Evolutionary conservation across 2,888 invertebrate species (phyloP).

Genomic region (Apamea epomidion): DNA sequence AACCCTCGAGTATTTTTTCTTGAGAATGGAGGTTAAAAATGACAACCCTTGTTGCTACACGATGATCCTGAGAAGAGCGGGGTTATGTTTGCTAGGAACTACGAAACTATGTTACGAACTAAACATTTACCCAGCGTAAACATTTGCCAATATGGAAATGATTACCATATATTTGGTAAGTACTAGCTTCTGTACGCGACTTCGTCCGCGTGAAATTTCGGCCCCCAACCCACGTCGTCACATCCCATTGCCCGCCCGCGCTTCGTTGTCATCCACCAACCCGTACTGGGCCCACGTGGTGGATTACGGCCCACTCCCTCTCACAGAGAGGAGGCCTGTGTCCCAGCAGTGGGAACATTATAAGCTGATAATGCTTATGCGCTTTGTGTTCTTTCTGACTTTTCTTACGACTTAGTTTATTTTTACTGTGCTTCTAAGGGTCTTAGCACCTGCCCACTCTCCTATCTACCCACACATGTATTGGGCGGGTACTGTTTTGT

Average conservation of each 20-base stretch:
- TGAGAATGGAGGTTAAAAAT: neutral
- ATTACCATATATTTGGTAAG: neutral
- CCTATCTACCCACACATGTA: too few relatives aligned
- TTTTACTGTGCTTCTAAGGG: too few relatives aligned
- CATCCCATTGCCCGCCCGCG: neutral
- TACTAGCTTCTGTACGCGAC: neutral
- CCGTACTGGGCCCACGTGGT: too few relatives aligned
- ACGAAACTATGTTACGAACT: neutral
- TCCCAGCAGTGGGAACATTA: too few relatives aligned
- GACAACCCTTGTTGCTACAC: neutral
- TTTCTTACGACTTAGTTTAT: too few relatives aligned
- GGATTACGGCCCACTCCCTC: too few relatives aligned
- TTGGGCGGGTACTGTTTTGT: too few relatives aligned
- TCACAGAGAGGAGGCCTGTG: too few relatives aligned
- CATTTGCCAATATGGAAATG: neutral
- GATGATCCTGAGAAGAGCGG: neutral
- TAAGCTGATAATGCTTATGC: too few relatives aligned
- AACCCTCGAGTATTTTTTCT: neutral
- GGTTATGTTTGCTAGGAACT: neutral
- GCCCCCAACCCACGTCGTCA: neutral
- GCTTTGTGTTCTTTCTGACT: too few relatives aligned
- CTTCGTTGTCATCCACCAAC: too few relatives aligned
- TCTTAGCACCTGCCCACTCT: too few relatives aligned
- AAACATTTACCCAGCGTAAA: neutral
- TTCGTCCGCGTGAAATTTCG: neutral